Percentiles rank a stretch among this genome's conserved stretches.
Conservation (phyloP, 2,797 vertebrate species). For the Anguilla anguilla region DNA sequence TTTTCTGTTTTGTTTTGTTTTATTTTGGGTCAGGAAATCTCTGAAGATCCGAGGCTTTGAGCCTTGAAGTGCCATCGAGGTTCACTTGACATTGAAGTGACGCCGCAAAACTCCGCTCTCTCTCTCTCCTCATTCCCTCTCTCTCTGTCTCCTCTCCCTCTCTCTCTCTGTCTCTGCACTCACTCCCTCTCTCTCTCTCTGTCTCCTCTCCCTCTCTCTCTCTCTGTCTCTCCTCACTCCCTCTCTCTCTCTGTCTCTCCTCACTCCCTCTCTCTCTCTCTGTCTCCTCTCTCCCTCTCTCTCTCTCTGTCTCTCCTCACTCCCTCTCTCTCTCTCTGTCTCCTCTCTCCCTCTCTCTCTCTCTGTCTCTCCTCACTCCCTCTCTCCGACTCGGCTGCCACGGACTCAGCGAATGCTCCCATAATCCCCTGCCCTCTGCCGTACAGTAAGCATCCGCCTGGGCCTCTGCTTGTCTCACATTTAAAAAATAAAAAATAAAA, state of each 20-base stretch:
- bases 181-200: too few species aligned
- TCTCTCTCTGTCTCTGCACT: not conserved
- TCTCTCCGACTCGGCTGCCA: not conserved
- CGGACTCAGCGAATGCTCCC: not conserved
- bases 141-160: too few species aligned
- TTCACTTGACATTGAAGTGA: not conserved
- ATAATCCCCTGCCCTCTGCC: not conserved
- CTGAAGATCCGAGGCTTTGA: not conserved
- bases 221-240: too few species aligned
- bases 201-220: too few species aligned
- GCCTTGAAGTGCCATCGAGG: not conserved
- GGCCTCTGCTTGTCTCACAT: conserved; percentile 32
- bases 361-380: not conserved
- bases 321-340: not conserved
- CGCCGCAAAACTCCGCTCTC: not conserved
- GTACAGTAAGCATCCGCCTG: not conserved
- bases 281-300: not conserved
- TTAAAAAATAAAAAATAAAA: conserved; percentile 17
- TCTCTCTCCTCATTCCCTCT: too few species aligned
- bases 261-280: not conserved
- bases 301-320: too few species aligned
- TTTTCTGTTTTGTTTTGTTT: not conserved
- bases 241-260: too few species aligned
- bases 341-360: not conserved
- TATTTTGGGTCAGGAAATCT: conserved; percentile 6